Percentiles rank a stretch among this genome's conserved stretches.
Conservation (phyloP, 2,797 vertebrate species). For the Leptatherina wallacei region DNA sequence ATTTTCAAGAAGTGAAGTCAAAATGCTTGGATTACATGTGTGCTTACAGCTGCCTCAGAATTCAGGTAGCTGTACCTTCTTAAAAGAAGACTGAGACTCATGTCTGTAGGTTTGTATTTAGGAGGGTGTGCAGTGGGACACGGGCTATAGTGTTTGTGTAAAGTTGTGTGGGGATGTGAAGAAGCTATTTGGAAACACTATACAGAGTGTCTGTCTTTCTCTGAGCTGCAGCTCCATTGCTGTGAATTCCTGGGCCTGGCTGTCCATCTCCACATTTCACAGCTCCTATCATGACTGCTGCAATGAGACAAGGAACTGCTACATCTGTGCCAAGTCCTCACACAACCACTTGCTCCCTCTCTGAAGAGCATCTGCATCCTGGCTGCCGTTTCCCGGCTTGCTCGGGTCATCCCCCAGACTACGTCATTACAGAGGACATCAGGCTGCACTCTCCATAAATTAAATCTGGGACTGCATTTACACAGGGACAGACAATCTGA, state of each 20-base stretch:
- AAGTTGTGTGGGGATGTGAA: constrained; percentile 53
- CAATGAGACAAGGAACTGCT: constrained; percentile 68
- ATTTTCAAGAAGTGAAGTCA: constrained; percentile 7
- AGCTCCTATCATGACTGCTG: constrained; percentile 68
- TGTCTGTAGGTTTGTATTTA: constrained; percentile 29
- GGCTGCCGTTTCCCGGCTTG: constrained; percentile 58
- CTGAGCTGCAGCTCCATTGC: constrained; percentile 65
- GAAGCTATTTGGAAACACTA: constrained; percentile 33
- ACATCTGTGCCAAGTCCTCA: constrained; percentile 70
- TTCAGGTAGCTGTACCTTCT: constrained; percentile 9
- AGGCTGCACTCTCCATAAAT: constrained; percentile 79
- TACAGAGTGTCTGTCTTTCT: constrained; percentile 56
- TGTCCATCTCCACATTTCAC: constrained; percentile 67
- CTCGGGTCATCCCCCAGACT: constrained; percentile 75
- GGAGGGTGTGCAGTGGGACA: constrained; percentile 23
- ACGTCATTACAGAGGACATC: constrained; percentile 79
- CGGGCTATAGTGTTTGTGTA: constrained; percentile 29
- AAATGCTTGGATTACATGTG: constrained; percentile 14
- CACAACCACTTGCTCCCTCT: constrained; percentile 69
- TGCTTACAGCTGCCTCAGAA: background rate
- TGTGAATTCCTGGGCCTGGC: constrained; percentile 60
- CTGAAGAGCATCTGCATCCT: constrained; percentile 73
- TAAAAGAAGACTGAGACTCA: constrained; percentile 29
- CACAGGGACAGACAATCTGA: constrained; percentile 37
- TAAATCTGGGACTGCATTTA: constrained; percentile 72